Percentiles rank a stretch among this genome's conserved stretches.
Evolutionary conservation across 2,888 invertebrate genomes (phyloP).

Genomic region (Cyrtodaria siliqua): DNA sequence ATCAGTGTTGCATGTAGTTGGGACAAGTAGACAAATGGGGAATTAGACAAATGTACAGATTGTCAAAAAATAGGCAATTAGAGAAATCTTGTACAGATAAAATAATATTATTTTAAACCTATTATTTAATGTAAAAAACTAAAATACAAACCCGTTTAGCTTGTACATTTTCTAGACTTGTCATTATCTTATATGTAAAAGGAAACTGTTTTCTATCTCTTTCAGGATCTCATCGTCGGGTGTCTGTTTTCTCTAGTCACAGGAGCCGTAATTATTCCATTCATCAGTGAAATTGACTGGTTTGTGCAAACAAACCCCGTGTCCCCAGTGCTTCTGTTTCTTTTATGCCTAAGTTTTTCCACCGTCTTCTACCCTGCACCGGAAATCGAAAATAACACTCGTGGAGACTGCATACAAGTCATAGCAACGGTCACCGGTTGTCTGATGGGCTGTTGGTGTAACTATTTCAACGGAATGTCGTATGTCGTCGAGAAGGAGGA

Average conservation of each 20-base stretch:
- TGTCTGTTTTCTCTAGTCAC: slow-evolving; percentile 59
- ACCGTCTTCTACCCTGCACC: slow-evolving; percentile 76
- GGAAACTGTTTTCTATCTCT: no score
- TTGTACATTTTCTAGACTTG: no score
- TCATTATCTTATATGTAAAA: no score
- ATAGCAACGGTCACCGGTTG: slow-evolving; percentile 70
- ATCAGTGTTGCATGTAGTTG: no score
- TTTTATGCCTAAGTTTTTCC: slow-evolving; percentile 70
- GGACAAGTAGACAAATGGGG: no score
- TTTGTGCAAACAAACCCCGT: slow-evolving; percentile 75
- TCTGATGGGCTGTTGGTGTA: slow-evolving; percentile 71
- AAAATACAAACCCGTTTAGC: no score
- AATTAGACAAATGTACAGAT: no score
- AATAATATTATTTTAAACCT: no score
- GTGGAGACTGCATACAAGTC: slow-evolving; percentile 74
- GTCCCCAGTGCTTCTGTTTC: slow-evolving; percentile 69
- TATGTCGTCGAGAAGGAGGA: slow-evolving; percentile 34
- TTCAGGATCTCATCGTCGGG: slow-evolving; percentile 77
- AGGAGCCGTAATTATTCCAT: slow-evolving; percentile 62
- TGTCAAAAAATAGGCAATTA: no score
- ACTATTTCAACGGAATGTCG: slow-evolving; percentile 73
- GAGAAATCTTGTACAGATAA: no score
- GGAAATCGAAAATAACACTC: slow-evolving; percentile 67
- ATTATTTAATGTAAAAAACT: no score
- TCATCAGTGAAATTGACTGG: slow-evolving; percentile 70